phyloP scores from a whole-genome alignment of 2,888 invertebrate genomes.

The Lamproptera curius region DNA sequence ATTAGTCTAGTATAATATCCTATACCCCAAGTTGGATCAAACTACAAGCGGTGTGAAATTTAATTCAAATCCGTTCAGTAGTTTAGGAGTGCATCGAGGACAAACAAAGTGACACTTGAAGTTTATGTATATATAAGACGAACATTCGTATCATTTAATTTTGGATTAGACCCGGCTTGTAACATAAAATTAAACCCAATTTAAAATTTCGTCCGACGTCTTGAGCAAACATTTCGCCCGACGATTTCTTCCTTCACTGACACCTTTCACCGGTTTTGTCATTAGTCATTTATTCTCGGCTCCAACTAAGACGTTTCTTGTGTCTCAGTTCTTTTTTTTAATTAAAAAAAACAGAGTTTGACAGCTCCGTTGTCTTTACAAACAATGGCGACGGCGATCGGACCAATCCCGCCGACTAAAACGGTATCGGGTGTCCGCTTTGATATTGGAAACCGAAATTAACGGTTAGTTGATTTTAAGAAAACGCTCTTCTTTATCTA shows the following conservation, averaged over 20 bases:
- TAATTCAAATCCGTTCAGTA: too few relatives aligned
- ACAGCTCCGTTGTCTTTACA: conserved; percentile 23
- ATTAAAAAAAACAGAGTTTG: conserved; percentile 22
- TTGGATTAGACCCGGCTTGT: too few relatives aligned
- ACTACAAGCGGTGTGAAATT: too few relatives aligned
- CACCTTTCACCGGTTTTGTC: conserved; percentile 12
- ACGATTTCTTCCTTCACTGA: conserved; percentile 1
- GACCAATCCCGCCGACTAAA: conserved; percentile 6
- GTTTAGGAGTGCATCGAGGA: too few relatives aligned
- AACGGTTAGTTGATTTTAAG: too few relatives aligned
- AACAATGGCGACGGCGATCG: conserved; percentile 13
- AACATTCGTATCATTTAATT: too few relatives aligned
- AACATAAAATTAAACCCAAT: neutral
- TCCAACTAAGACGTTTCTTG: conserved; percentile 9
- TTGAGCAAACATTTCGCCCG: conserved; percentile 8
- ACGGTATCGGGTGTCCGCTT: conserved; percentile 7
- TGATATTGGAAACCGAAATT: conserved; percentile 12
- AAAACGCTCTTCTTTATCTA: too few relatives aligned
- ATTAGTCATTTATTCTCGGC: conserved; percentile 13
- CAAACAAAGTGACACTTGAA: too few relatives aligned
- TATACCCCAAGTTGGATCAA: too few relatives aligned
- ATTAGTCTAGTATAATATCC: too few relatives aligned
- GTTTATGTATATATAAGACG: too few relatives aligned
- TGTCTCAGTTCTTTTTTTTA: too few relatives aligned
- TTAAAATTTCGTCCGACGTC: conserved; percentile 1